Base-by-base conservation (phyloP, 2,888 invertebrate genomes). In the Syrphus vitripennis region DNA sequence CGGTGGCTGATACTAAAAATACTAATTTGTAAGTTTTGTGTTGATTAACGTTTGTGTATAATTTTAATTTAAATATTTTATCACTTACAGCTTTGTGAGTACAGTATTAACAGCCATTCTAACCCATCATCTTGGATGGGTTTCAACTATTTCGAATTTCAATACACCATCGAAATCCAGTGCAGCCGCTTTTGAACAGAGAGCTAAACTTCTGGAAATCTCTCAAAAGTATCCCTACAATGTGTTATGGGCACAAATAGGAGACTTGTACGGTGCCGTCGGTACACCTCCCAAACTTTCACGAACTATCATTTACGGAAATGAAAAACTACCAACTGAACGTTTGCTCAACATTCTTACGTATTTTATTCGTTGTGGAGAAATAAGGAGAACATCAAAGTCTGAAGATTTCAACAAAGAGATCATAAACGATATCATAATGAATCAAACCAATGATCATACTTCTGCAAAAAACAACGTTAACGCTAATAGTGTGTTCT, bases 71-170 rank as follows among this genome's bases (percentile, higher is more conserved):
- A 7, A 65, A 24, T 42, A 16, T 76, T 88, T 87, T 81, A 89
- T 88, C 89, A 89, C 88, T 95, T 95, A 86, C 94, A 98, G 98
- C 93, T 98, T 98, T 92, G 94, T 98, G 90, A 98, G 97, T 91
- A 97, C 97, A 21, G 94, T 98, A 86, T 92, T 98, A 69, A 98
- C 98, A 6, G 97, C 97, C 84, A 96, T 98, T 59, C 93, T 98
- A 70, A 98, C 98, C 0, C 95, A 98, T 92, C 98, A 98, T 91
- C 94, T 98, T 45, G 97, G 97, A 19, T 98, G 98, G 98, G 97
- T 98, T 75, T 95, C 96, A 34, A 97, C 97, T 0, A 96, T 97
- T 16, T 90, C 92, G 0, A 89, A 91, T n/a, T 93, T 91, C 12
- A 91, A 91, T 82, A 89, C 90, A 10, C 89, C 90, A 26, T 89